Evolutionary conservation across 2,888 invertebrate species (phyloP).

Genomic region (Drosophila tanythrix): DNA sequence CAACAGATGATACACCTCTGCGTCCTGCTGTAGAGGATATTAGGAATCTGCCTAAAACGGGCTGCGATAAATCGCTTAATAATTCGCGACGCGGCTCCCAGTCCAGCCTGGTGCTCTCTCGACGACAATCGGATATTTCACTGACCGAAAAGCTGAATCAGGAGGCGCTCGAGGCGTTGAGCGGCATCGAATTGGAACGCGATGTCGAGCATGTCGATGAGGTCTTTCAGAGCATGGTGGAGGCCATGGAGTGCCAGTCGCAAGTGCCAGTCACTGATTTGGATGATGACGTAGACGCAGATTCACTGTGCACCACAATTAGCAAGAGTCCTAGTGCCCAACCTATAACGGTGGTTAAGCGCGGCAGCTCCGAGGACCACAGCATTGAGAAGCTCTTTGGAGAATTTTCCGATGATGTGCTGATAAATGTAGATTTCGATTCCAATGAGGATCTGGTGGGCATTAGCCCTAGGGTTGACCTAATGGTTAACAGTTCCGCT

Average conservation of each 20-base stretch:
- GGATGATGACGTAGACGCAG: conserved; percentile 65
- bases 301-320: conserved; percentile 79
- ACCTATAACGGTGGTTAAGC: conserved; percentile 73
- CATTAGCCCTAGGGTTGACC: conserved; percentile 70
- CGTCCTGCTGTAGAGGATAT: conserved; percentile 74
- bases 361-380: conserved; percentile 82
- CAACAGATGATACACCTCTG: background rate
- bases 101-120: conserved; percentile 64
- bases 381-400: conserved; percentile 84
- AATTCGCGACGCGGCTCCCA: conserved; percentile 78
- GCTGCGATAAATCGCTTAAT: conserved; percentile 79
- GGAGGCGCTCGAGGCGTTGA: conserved; percentile 59
- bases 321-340: conserved; percentile 81
- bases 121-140: conserved; percentile 71
- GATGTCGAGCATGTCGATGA: conserved; percentile 66
- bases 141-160: conserved; percentile 68
- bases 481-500: conserved; percentile 30
- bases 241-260: conserved; percentile 53
- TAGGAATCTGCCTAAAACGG: conserved; percentile 80
- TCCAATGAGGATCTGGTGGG: conserved; percentile 82
- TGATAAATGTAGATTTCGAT: conserved; percentile 83
- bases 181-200: conserved; percentile 44
- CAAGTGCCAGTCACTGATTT: conserved; percentile 5
- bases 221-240: conserved; percentile 75
- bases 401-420: conserved; percentile 83